Evolutionary conservation across 2,113 vertebrate species (phyloP).

Genomic region (Emydocephalus ijimae): DNA sequence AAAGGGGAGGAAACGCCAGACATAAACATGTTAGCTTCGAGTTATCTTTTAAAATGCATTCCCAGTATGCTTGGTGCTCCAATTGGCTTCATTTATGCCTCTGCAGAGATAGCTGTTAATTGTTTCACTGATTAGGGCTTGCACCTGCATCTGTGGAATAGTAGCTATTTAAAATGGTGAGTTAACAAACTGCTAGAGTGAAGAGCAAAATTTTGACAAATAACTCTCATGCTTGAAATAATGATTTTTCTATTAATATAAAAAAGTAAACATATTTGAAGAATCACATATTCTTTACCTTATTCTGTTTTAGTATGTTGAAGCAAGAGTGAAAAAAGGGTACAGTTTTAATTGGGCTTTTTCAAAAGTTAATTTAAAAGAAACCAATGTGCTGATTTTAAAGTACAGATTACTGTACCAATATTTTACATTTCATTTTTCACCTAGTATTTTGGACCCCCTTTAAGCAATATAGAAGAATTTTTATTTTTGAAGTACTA

Average conservation of each 20-base stretch:
- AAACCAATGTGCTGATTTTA: neutral
- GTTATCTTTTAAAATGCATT: slow-evolving; percentile 53
- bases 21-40: slow-evolving; percentile 34
- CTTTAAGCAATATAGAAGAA: neutral
- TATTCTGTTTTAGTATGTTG: neutral
- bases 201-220: slow-evolving; percentile 51
- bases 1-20: slow-evolving; percentile 46
- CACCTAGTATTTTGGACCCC: neutral
- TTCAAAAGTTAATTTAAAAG: neutral
- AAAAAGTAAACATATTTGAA: neutral
- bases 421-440: neutral
- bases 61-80: slow-evolving; percentile 44
- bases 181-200: slow-evolving; percentile 50
- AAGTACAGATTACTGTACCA: neutral
- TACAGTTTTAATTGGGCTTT: neutral
- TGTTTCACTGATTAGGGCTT: slow-evolving; percentile 62
- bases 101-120: slow-evolving; percentile 67
- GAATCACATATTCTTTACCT: slow-evolving; percentile 13
- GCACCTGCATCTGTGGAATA: slow-evolving; percentile 59
- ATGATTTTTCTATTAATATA: slow-evolving; percentile 38
- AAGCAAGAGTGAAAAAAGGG: neutral
- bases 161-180: slow-evolving; percentile 49
- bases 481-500: neutral
- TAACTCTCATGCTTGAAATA: slow-evolving; percentile 35
- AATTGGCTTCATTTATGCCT: slow-evolving; percentile 49